phyloP scores from a whole-genome alignment of 2,888 invertebrate species.

The Scrobipalpa costella region DNA sequence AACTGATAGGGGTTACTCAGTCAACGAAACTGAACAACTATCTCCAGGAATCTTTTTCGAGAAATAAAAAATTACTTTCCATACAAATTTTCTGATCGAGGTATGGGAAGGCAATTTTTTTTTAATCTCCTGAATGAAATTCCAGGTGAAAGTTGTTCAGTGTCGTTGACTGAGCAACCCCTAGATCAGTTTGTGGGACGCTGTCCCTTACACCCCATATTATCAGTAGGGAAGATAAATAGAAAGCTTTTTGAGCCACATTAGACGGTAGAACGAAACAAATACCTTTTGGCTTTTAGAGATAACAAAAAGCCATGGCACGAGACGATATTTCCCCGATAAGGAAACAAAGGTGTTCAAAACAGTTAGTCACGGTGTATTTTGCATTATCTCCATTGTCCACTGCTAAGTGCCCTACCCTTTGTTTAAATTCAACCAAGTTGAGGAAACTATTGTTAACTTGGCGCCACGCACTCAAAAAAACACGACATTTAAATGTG shows the following conservation, averaged over 20 bases:
- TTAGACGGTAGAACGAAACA: neutral
- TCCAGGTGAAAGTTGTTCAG: too few relatives aligned
- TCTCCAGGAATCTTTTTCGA: too few relatives aligned
- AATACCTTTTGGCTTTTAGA: constrained; percentile 7
- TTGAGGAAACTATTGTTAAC: constrained; percentile 32
- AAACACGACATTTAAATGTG: constrained; percentile 20
- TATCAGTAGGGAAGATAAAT: neutral
- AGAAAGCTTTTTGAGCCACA: too few relatives aligned
- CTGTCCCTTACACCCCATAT: neutral
- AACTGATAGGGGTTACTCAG: too few relatives aligned
- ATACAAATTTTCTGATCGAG: too few relatives aligned
- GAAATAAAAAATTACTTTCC: too few relatives aligned
- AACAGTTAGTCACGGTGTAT: constrained; percentile 39
- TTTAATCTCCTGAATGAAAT: too few relatives aligned
- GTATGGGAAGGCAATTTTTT: too few relatives aligned
- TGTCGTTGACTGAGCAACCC: too few relatives aligned
- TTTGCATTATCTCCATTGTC: constrained; percentile 38
- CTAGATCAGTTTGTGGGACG: too few relatives aligned
- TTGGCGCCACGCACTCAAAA: constrained; percentile 37
- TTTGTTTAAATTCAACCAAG: constrained; percentile 31
- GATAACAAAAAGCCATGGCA: constrained; percentile 31
- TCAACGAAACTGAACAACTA: too few relatives aligned
- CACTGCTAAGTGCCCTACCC: constrained; percentile 24
- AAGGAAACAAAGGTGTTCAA: constrained; percentile 38
- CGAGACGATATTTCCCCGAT: constrained; percentile 36